Evolutionary conservation across 1,140 invertebrate genomes (phyloP), one percentile per base, ranked within the genome.

Genomic region (Drosophila athabasca): DNA sequence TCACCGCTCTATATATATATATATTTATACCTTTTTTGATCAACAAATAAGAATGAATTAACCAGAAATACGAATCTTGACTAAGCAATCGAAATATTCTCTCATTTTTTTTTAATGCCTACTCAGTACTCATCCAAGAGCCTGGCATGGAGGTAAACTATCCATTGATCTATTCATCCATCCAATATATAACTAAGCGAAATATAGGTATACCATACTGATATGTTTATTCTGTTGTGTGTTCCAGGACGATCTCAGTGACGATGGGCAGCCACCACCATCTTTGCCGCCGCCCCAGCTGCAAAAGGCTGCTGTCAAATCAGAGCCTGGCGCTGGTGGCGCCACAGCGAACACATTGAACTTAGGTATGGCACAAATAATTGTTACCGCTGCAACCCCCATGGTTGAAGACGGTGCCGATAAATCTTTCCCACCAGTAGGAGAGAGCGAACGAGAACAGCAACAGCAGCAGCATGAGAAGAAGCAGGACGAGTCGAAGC

Each of bases 361-460:
- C 74, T 93, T 97, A 48, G 95, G 95, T 57, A 96, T 96, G 49
- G 96, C 96, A 53, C 95, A 96, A 89, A 97, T 97, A 72, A 96
- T 97, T 6, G 97, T 97, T 85, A 97, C 96, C 13, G 96, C 96
- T 22, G 96, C 97, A 46, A 97, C 97, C 5, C 97, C 96, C 22
- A 96, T 97, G 95, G 92, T 94, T 74, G 96, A 97, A 92, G 96
- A 97, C 90, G 80, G 81, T 75, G 85, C 60, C 90, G 93, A 90
- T 92, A 93, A 84, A 88, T 90, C 67, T 91, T 77, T 91, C 90
- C 71, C 92, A 92, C 88, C 90, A 91, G 67, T 80, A 91, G 90
- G 80, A 88, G 80, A 90, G 70, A 67, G 83, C 79, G 73, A 70
- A 13, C 7, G 29, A 48, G 64, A 51, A 26, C 35, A 89, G 51